phyloP scores from a whole-genome alignment of 2,888 invertebrate genomes.

The Trichopoda pennipes region DNA sequence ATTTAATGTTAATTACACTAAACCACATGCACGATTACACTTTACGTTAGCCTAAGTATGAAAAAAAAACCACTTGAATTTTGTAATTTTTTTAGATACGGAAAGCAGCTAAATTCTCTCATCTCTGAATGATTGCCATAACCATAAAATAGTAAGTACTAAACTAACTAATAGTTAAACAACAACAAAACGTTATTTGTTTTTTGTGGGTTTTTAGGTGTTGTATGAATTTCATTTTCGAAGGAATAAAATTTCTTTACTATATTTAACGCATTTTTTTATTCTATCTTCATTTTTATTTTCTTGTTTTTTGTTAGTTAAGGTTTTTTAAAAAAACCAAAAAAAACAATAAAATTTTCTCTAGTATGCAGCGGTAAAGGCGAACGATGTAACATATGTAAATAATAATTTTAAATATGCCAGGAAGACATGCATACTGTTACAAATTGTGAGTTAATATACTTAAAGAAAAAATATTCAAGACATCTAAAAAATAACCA shows the following conservation, averaged over 20 bases:
- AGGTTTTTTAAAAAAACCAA: background rate
- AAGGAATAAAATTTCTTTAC: background rate
- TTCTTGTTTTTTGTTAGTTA: background rate
- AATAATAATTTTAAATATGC: background rate
- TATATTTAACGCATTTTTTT: background rate
- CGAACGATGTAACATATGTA: slow-evolving; percentile 54
- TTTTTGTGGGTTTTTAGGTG: background rate
- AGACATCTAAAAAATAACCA: no score
- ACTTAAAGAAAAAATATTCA: slow-evolving; percentile 2
- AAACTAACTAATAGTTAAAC: background rate
- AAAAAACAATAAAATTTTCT: background rate
- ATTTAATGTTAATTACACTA: slow-evolving; percentile 39
- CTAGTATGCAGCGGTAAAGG: slow-evolving; percentile 27
- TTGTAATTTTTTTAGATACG: background rate
- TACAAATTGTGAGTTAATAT: slow-evolving; percentile 2
- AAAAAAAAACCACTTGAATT: background rate
- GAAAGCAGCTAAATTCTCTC: no score
- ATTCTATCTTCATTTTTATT: background rate
- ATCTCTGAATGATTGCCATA: no score
- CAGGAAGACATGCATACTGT: background rate
- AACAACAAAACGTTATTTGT: background rate
- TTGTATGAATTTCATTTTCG: no score
- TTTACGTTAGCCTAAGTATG: background rate
- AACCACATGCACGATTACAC: slow-evolving; percentile 8
- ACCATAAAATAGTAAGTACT: no score